Conservation (phyloP, 2,888 invertebrate species). For the Cephonodes hylas region DNA sequence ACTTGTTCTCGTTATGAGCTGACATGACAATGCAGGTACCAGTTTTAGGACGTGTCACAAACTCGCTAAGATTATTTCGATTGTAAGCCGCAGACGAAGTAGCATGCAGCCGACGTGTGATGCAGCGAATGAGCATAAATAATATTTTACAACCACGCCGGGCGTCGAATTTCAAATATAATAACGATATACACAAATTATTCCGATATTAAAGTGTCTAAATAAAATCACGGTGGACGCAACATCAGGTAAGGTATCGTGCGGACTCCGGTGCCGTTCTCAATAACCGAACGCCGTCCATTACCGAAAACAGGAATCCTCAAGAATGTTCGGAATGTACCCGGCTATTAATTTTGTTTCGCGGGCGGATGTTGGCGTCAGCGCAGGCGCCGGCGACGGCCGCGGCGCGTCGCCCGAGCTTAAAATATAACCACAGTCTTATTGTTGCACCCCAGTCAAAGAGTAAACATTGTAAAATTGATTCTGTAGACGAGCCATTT, state of each 20-base stretch:
- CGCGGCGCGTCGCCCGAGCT: conserved; percentile 38
- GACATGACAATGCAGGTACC: neutral
- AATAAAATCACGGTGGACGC: conserved; percentile 24
- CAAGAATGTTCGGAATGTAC: conserved; percentile 64
- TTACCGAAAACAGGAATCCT: conserved; percentile 56
- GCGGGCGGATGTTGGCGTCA: conserved; percentile 54
- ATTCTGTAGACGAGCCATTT: conserved; percentile 25
- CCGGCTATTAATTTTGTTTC: conserved; percentile 62
- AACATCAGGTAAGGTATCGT: conserved; percentile 23
- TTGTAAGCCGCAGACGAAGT: neutral
- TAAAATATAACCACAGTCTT: conserved; percentile 33
- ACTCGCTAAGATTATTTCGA: neutral
- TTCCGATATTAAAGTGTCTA: conserved; percentile 17
- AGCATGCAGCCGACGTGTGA: neutral
- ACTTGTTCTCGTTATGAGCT: neutral
- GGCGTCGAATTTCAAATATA: conserved; percentile 14
- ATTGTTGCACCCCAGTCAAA: conserved; percentile 35
- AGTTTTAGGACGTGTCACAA: neutral
- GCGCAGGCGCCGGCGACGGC: conserved; percentile 53
- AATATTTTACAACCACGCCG: conserved; percentile 17
- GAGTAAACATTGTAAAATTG: conserved; percentile 34
- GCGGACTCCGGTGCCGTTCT: conserved; percentile 45
- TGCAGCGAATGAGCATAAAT: conserved; percentile 17
- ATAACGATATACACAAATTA: conserved; percentile 21
- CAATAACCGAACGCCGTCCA: conserved; percentile 44